phyloP scores from a whole-genome alignment of 2,888 invertebrate species.

The Torymus auratus region DNA sequence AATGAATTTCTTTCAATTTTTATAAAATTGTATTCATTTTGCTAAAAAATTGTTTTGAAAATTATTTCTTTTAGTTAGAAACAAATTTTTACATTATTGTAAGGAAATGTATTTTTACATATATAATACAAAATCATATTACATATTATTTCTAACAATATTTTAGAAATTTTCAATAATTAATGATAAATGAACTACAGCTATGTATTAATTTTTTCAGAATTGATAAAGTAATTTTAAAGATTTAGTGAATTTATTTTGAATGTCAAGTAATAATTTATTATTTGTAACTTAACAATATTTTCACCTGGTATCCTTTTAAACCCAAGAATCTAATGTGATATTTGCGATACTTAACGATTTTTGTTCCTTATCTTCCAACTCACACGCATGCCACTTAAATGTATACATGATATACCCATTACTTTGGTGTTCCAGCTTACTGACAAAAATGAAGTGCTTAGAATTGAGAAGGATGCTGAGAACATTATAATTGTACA shows the following conservation, averaged over 20 bases:
- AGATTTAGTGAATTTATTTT: not conserved
- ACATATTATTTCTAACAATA: slow-evolving; percentile 16
- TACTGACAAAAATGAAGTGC: slow-evolving; percentile 38
- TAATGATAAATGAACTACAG: not conserved
- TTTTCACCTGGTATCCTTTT: slow-evolving; percentile 50
- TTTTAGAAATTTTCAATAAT: slow-evolving; percentile 22
- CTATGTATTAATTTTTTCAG: not conserved
- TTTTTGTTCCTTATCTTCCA: slow-evolving; percentile 53
- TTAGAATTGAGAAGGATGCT: slow-evolving; percentile 19
- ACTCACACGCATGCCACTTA: slow-evolving; percentile 42
- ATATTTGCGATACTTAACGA: slow-evolving; percentile 62
- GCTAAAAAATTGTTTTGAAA: not conserved
- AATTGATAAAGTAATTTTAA: not conserved
- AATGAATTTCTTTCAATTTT: no score
- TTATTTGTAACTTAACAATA: slow-evolving; percentile 41
- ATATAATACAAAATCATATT: slow-evolving; percentile 11
- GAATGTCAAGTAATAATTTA: not conserved
- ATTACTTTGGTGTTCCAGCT: slow-evolving; percentile 45
- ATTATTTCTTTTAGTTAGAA: not conserved
- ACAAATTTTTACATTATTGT: not conserved
- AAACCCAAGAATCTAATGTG: slow-evolving; percentile 61
- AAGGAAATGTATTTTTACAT: slow-evolving; percentile 17
- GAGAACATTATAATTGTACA: slow-evolving; percentile 6
- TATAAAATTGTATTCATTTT: no score
- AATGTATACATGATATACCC: slow-evolving; percentile 42